A percentile compares a stretch with the other conserved stretches of the same genome.
Evolutionary conservation across 2,888 invertebrate genomes (phyloP).

Genomic region (Caenorhabditis macrosperma): DNA sequence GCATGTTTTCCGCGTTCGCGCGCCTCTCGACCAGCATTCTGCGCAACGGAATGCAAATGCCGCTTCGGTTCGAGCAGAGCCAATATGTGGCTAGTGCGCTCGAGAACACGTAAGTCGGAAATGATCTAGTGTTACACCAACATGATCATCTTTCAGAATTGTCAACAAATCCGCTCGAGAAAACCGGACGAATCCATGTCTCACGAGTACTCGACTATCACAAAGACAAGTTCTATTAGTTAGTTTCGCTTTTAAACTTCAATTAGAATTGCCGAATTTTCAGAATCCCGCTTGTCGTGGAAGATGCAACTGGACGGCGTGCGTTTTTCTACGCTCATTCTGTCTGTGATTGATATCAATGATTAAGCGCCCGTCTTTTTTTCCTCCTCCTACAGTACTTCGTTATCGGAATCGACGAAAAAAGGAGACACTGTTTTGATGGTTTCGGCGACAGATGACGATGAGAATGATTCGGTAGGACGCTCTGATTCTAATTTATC

Average conservation of each 20-base stretch:
- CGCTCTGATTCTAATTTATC: too few relatives aligned
- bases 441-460: conserved; percentile 68
- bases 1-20: conserved; percentile 92
- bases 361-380: conserved; percentile 95
- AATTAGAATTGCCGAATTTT: too few relatives aligned
- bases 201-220: conserved; percentile 61
- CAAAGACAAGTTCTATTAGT: conserved; percentile 53
- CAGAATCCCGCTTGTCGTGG: conserved; percentile 70
- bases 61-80: conserved; percentile 71
- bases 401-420: conserved; percentile 61
- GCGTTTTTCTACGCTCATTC: conserved; percentile 74
- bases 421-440: conserved; percentile 69
- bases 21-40: conserved; percentile 79
- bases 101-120: conserved; percentile 84
- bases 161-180: conserved; percentile 66
- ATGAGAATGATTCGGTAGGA: conserved; percentile 54
- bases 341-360: conserved; percentile 86
- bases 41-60: conserved; percentile 60
- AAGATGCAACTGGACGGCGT: conserved; percentile 65
- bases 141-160: conserved; percentile 52
- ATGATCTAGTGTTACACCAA: background rate
- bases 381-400: conserved; percentile 62
- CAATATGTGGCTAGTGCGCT: conserved; percentile 82
- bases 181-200: conserved; percentile 69
- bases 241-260: too few relatives aligned